Percentiles rank a stretch among this genome's conserved stretches.
phyloP scores from a whole-genome alignment of 2,797 vertebrate species.

The Pampus argenteus region DNA sequence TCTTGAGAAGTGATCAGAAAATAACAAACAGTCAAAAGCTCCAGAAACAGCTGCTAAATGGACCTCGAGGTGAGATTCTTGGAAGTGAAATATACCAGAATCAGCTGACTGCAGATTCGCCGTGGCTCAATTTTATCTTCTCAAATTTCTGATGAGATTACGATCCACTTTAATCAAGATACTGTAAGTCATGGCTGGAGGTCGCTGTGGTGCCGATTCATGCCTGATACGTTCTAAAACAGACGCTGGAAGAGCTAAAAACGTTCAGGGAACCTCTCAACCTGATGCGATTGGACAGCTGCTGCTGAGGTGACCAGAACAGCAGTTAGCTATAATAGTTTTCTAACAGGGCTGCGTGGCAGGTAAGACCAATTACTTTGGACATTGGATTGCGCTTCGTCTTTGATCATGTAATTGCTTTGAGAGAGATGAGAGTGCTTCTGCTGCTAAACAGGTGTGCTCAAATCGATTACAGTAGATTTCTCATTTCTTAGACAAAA shows the following conservation, averaged over 20 bases:
- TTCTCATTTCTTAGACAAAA: constrained; percentile 61
- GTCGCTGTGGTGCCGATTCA: constrained; percentile 5
- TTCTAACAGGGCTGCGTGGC: constrained; percentile 73
- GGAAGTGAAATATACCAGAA: constrained; percentile 3
- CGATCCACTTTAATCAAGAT: constrained; percentile 56
- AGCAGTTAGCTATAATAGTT: constrained; percentile 73
- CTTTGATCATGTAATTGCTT: constrained; percentile 82
- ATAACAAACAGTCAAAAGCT: too few species aligned
- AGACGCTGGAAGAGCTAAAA: neutral
- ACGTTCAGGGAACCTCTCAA: constrained; percentile 44
- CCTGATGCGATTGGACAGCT: constrained; percentile 64
- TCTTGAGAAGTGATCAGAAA: too few species aligned
- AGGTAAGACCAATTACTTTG: constrained; percentile 79
- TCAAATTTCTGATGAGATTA: constrained; percentile 62
- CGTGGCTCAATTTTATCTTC: neutral
- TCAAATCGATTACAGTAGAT: constrained; percentile 66
- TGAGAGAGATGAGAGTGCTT: constrained; percentile 65
- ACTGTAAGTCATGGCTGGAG: constrained; percentile 34
- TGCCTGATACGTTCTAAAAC: constrained; percentile 35
- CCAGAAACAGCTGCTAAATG: too few species aligned
- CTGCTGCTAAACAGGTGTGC: constrained; percentile 69
- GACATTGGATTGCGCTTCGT: constrained; percentile 78
- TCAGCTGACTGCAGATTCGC: neutral
- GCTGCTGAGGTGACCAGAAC: constrained; percentile 58
- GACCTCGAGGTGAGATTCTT: too few species aligned